phyloP scores from a whole-genome alignment of 1,140 invertebrate species.

The Capitella teleta region DNA sequence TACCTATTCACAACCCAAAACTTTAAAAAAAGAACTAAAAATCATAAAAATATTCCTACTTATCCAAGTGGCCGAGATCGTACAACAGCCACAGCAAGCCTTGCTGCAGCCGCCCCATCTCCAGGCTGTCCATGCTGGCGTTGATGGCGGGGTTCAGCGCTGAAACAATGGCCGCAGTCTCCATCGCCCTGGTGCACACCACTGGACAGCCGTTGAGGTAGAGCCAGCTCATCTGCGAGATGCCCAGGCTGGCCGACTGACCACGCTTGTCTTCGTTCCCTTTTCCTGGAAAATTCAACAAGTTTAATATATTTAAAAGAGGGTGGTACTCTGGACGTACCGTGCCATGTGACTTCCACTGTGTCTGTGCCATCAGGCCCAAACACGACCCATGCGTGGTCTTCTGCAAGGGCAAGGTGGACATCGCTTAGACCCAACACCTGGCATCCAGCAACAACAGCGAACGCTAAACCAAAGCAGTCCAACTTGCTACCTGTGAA shows the following conservation, averaged over 20 bases:
- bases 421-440: constrained; percentile 79
- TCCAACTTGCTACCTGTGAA: constrained; percentile 76
- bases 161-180: constrained; percentile 85
- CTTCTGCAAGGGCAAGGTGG: constrained; percentile 84
- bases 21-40: background rate
- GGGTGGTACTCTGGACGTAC: constrained; percentile 23
- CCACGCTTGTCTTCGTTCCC: constrained; percentile 92
- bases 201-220: constrained; percentile 90
- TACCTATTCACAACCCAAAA: constrained; percentile 52
- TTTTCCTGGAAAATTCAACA: constrained; percentile 51
- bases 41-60: constrained; percentile 30
- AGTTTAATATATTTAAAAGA: constrained; percentile 5
- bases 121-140: constrained; percentile 72
- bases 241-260: constrained; percentile 70
- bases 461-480: constrained; percentile 89
- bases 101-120: constrained; percentile 72
- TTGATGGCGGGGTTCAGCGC: constrained; percentile 86
- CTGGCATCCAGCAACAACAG: constrained; percentile 81
- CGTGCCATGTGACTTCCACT: constrained; percentile 63
- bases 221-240: constrained; percentile 77
- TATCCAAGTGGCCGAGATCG: constrained; percentile 74
- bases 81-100: constrained; percentile 79
- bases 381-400: constrained; percentile 94
- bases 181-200: constrained; percentile 74
- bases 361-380: constrained; percentile 72